These are phyloP conservation scores for Lateolabrax maculatus DNA, from an alignment of 2,797 vertebrate genomes.

Conservation along the genomic window DNA sequence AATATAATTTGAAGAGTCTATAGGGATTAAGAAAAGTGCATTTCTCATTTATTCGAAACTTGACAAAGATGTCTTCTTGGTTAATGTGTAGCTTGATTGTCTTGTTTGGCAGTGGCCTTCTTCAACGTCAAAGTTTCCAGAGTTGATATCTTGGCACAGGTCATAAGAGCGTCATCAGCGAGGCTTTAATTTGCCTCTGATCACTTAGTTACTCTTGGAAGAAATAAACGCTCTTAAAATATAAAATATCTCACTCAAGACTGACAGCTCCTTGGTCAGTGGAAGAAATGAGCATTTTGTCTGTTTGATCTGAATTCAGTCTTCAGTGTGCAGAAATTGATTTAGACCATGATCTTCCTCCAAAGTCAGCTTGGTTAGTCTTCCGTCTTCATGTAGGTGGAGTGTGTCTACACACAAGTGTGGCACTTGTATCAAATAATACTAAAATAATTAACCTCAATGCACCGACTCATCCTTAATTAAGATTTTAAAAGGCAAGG, in stretches of 20 bases:
- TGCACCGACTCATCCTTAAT: slow-evolving; percentile 71
- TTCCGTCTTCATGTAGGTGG: slow-evolving; percentile 55
- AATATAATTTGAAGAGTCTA: slow-evolving; percentile 25
- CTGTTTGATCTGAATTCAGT: slow-evolving; percentile 30
- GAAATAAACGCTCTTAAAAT: slow-evolving; percentile 23
- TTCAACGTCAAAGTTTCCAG: slow-evolving; percentile 28
- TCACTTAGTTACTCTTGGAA: slow-evolving; percentile 26
- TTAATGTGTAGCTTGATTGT: slow-evolving; percentile 10
- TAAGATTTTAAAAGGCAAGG: slow-evolving; percentile 59
- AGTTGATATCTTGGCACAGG: slow-evolving; percentile 23
- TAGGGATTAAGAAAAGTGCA: slow-evolving; percentile 22
- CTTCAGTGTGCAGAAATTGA: slow-evolving; percentile 33
- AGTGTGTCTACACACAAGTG: slow-evolving; percentile 13
- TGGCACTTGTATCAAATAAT: slow-evolving; percentile 8
- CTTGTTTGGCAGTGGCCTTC: slow-evolving; percentile 22
- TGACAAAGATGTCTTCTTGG: slow-evolving; percentile 41
- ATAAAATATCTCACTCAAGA: slow-evolving; percentile 3
- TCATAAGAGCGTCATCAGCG: slow-evolving; percentile 30
- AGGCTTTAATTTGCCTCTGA: slow-evolving; percentile 33
- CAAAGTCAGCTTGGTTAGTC: slow-evolving; percentile 22
- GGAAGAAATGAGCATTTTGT: slow-evolving; percentile 31
- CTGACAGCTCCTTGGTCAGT: slow-evolving; percentile 30
- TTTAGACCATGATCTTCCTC: slow-evolving; percentile 26
- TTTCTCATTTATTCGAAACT: slow-evolving; percentile 18
- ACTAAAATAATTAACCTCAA: slow-evolving; percentile 45